These are phyloP conservation scores for Pipistrellus nathusii DNA, from an alignment of 2,797 vertebrate genomes.

Conservation along the genomic window DNA sequence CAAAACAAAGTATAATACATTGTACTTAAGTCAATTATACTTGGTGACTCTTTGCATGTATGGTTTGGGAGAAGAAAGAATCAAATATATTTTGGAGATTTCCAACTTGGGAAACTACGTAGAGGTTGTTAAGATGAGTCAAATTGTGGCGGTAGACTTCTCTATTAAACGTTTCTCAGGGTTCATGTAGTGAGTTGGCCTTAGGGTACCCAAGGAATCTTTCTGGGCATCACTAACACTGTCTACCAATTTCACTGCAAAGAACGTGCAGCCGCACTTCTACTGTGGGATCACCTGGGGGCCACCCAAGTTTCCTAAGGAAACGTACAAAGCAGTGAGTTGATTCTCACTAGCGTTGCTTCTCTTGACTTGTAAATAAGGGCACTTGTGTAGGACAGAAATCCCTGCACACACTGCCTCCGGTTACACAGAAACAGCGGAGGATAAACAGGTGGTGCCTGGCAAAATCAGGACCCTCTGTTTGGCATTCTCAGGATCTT, in stretches of 20 bases:
- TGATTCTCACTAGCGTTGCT: conserved; percentile 14
- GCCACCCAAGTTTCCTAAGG: neutral
- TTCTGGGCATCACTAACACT: neutral
- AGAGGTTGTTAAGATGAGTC: neutral
- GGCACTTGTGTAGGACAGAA: neutral
- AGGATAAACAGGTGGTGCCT: neutral
- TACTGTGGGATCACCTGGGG: neutral
- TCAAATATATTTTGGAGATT: conserved; percentile 1
- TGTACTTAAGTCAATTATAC: neutral
- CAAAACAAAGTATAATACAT: neutral
- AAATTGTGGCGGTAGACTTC: neutral
- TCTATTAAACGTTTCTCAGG: neutral
- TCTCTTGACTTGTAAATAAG: conserved; percentile 30
- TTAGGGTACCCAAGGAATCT: neutral
- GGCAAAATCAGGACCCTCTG: neutral
- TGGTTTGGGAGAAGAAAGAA: neutral
- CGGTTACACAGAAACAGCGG: neutral
- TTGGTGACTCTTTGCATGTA: neutral
- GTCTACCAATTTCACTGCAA: neutral
- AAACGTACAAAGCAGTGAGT: conserved; percentile 30
- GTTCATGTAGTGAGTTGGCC: neutral
- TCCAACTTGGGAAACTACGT: neutral
- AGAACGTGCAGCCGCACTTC: neutral
- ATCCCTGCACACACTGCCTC: neutral
- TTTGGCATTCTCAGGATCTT: neutral